phyloP scores from a whole-genome alignment of 35 echinoderm and acorn worm species.

The Apostichopus japonicus region DNA sequence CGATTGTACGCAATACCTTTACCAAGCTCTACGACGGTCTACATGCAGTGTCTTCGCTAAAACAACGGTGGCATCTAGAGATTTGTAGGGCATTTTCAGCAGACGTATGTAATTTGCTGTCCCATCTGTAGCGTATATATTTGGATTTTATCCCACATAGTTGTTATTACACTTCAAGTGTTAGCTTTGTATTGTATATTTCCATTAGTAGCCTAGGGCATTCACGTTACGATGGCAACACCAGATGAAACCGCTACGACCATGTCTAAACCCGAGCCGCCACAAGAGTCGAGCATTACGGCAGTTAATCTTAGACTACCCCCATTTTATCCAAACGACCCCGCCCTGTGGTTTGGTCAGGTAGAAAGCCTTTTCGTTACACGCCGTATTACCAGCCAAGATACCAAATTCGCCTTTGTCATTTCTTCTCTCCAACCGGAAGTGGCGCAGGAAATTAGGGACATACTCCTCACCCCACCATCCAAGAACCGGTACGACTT shows the following conservation, averaged over 20 bases:
- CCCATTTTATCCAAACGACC: conserved; percentile 61
- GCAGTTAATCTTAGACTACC: too few species aligned
- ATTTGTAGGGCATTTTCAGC: neutral
- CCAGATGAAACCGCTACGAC: too few species aligned
- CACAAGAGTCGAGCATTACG: too few species aligned
- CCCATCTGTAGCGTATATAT: too few species aligned
- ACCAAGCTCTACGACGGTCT: neutral
- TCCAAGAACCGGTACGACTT: neutral
- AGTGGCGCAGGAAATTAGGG: neutral
- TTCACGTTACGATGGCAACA: too few species aligned
- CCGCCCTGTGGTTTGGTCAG: conserved; percentile 53
- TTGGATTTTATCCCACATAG: too few species aligned
- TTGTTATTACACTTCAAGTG: too few species aligned
- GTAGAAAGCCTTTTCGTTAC: conserved; percentile 54
- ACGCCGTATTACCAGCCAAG: conserved; percentile 8
- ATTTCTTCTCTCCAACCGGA: conserved; percentile 36
- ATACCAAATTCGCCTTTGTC: conserved; percentile 16
- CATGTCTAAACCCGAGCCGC: too few species aligned
- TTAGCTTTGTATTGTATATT: too few species aligned
- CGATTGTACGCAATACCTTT: neutral
- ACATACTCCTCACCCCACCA: conserved; percentile 23
- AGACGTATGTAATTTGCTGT: too few species aligned
- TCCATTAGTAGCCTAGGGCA: too few species aligned
- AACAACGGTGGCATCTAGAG: neutral
- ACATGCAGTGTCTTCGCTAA: neutral